Evolutionary conservation across 1,140 invertebrate genomes (phyloP).

Genomic region (Formica exsecta): DNA sequence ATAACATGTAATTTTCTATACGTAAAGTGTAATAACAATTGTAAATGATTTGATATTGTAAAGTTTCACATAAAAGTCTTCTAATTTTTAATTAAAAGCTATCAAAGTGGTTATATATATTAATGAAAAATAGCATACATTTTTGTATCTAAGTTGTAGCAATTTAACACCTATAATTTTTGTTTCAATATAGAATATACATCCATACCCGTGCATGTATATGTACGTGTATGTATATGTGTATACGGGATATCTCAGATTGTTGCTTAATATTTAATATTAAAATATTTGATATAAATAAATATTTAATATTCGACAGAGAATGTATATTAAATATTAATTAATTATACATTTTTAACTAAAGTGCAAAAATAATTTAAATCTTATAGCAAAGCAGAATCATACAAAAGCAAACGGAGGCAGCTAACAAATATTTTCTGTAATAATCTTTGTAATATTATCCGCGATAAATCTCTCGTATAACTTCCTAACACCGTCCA

Average conservation of each 20-base stretch:
- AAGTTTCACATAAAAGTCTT: background rate
- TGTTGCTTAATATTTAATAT: background rate
- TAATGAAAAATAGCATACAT: background rate
- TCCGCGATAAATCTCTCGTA: slow-evolving; percentile 23
- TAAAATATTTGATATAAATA: background rate
- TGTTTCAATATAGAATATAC: background rate
- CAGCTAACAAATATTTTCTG: background rate
- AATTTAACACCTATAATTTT: background rate
- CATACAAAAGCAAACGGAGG: background rate
- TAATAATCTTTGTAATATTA: slow-evolving; percentile 1
- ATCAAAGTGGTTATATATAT: background rate
- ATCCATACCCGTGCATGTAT: background rate
- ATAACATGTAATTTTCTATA: background rate
- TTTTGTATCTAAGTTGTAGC: background rate
- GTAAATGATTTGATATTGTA: slow-evolving; percentile 7
- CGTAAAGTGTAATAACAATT: background rate
- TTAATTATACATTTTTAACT: background rate
- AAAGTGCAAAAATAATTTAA: background rate
- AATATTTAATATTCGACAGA: background rate
- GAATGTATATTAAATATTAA: background rate
- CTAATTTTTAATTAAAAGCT: slow-evolving; percentile 21
- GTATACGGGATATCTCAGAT: background rate
- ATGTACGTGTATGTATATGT: too few relatives aligned
- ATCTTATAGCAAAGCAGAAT: slow-evolving; percentile 8
- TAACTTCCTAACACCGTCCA: slow-evolving; percentile 44